Base-by-base conservation (phyloP, 2,113 vertebrate genomes). In the Notechis scutatus region DNA sequence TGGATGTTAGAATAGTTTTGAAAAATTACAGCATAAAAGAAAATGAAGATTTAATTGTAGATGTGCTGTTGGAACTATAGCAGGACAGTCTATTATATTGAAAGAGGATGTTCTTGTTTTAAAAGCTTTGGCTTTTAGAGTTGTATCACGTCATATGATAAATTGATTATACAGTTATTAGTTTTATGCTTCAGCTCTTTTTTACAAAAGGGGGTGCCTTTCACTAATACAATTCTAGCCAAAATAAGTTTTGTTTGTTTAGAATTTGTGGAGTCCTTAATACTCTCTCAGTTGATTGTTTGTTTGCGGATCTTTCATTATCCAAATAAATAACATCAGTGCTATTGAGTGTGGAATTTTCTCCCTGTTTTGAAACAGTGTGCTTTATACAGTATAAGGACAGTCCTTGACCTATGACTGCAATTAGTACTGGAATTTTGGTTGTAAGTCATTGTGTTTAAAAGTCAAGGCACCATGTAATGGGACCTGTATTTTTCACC, bases 81-180 rank as follows among this genome's bases (percentile, higher is more conserved):
- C 12, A 97, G 98, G 42, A 98, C 98, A 2, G 98, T 99, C 12
- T 97, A 98, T 90, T 99, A 98, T 90, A 97, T 97, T 1, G 98
- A 98, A 42, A 98, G 98, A 98, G 99, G 98, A 0, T 99, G 98
- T 50, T 95, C 93, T 0, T 99, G 98, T 96, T 98, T 98, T 97
- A 97, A 97, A 18, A 98, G 98, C 85, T 99, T 98, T 74, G 97
- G 97, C 34, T 98, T 98, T 0, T 98, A 98, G 26, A 98, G 99
- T 95, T 99, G 99, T 97, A 98, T 98, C 18, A 55, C 93, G 1
- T 88, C 97, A 2, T 97, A 98, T 92, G 98, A 98, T 99, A 98
- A 98, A 98, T 96, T 81, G 61, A 42, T 0, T 24, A 55, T 20
- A 3, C 90, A 20, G n/a, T 90, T 93, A 29, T 91, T 94, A 34